phyloP scores from a whole-genome alignment of 1,140 invertebrate genomes.

The Drosophila kikkawai region DNA sequence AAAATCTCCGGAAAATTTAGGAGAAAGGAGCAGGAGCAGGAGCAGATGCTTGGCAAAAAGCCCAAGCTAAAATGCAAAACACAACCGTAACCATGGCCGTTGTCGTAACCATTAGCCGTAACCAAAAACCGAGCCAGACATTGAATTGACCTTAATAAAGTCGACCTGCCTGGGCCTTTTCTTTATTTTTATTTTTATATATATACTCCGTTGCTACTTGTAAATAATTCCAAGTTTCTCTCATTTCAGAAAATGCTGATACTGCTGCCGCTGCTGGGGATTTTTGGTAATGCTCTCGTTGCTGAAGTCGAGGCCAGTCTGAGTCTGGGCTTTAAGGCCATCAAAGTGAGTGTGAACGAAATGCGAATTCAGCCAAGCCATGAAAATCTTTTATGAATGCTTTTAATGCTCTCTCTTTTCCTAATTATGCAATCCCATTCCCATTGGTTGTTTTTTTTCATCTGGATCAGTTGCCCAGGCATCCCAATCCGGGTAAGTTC shows the following conservation, averaged over 20 bases:
- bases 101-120: constrained; percentile 76
- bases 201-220: constrained; percentile 7
- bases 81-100: constrained; percentile 48
- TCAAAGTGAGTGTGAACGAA: constrained; percentile 72
- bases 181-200: constrained; percentile 2
- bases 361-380: constrained; percentile 26
- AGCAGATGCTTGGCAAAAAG: neutral
- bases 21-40: neutral
- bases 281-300: constrained; percentile 80
- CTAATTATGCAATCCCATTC: constrained; percentile 50
- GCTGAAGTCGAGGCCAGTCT: constrained; percentile 73
- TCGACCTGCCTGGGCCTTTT: constrained; percentile 62
- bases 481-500: constrained; percentile 79
- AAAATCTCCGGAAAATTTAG: constrained; percentile 42
- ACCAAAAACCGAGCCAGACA: constrained; percentile 70
- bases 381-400: constrained; percentile 61
- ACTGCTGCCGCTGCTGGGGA: constrained; percentile 76
- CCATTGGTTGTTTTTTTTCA: neutral
- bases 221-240: constrained; percentile 42
- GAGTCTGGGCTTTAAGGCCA: constrained; percentile 80
- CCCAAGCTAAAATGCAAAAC: constrained; percentile 59
- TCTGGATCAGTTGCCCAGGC: constrained; percentile 67
- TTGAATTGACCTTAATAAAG: constrained; percentile 83
- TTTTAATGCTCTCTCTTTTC: constrained; percentile 58
- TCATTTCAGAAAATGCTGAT: constrained; percentile 80